phyloP scores from a whole-genome alignment of 2,113 vertebrate genomes.

The Cebus imitator region DNA sequence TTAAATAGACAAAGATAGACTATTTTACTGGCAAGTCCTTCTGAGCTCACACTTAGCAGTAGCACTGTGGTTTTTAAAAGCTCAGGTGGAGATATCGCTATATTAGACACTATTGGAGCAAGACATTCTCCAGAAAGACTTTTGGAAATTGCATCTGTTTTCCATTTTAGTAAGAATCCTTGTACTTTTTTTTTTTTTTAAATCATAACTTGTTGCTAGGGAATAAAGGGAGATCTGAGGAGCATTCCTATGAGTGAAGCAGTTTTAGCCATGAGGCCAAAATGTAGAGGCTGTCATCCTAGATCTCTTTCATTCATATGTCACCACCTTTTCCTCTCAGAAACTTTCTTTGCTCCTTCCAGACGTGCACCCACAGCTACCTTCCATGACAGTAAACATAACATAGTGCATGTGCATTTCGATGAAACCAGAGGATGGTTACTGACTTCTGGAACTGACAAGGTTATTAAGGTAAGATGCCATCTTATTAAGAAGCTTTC shows the following conservation, averaged over 20 bases:
- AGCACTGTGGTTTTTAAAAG: not conserved
- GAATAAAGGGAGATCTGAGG: not conserved
- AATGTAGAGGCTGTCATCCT: not conserved
- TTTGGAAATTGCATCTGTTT: not conserved
- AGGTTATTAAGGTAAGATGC: slow-evolving; percentile 93
- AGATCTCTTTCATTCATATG: not conserved
- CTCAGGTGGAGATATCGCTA: not conserved
- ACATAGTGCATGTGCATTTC: slow-evolving; percentile 94
- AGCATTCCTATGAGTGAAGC: not conserved
- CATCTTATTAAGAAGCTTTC: not conserved
- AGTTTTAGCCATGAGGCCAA: not conserved
- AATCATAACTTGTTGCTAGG: not conserved
- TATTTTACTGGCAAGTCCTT: not conserved
- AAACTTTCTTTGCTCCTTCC: slow-evolving; percentile 33
- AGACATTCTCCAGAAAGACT: not conserved
- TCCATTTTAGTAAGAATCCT: not conserved
- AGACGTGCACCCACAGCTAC: slow-evolving; percentile 96
- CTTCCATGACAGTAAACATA: slow-evolving; percentile 98
- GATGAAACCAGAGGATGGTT: slow-evolving; percentile 95
- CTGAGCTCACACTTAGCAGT: not conserved
- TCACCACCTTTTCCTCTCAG: not conserved
- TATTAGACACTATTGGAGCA: not conserved
- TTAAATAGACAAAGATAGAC: not conserved
- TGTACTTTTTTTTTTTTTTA: not conserved
- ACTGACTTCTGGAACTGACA: slow-evolving; percentile 96